Base-by-base conservation (phyloP, 2,888 invertebrate species). In the Drosophila hawaiiensis region DNA sequence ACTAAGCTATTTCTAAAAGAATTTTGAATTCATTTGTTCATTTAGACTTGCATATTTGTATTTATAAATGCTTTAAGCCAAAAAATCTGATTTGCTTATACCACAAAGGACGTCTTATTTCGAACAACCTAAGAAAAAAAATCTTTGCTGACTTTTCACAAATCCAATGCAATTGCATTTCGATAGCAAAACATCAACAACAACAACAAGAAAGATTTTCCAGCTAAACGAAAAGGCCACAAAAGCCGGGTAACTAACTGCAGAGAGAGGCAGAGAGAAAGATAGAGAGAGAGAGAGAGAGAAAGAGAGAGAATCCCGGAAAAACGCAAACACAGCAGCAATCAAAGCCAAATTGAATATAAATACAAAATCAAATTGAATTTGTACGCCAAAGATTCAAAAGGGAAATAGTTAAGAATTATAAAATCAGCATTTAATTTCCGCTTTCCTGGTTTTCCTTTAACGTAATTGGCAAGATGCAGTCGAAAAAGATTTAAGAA, bases 281-380 rank as follows among this genome's bases (percentile, higher is more conserved):
- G 12, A 12, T 5, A 12, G 6, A 43, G 2, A 14, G 10, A 43
- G n/a, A 43, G 14, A 47, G n/a, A 12, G 5, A n/a, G 43, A n/a
- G n/a, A 43, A 0, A 5, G 43, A 22, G 43, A 22, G 14, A 22
- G 22, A 47, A 14, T 25, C 4, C 16, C 2, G 47, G 29, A 63
- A 70, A 76, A 63, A 66, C 62, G 68, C 77, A 77, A 76, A 63
- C 41, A 70, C 66, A 76, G 84, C 81, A 85, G 63, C 77, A 89
- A 89, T 82, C 86, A 81, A 72, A 77, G 68, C 69, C 53, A 77
- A 86, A 89, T 86, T 77, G 84, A 81, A 90, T 89, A 90, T 80
- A 90, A 90, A 90, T 84, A 78, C 80, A 68, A 88, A 82, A 85
- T 88, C 78, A 83, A 88, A 89, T 85, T 64, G 82, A 78, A 76